phyloP scores from a whole-genome alignment of 2,888 invertebrate species.

The Caprella mutica region DNA sequence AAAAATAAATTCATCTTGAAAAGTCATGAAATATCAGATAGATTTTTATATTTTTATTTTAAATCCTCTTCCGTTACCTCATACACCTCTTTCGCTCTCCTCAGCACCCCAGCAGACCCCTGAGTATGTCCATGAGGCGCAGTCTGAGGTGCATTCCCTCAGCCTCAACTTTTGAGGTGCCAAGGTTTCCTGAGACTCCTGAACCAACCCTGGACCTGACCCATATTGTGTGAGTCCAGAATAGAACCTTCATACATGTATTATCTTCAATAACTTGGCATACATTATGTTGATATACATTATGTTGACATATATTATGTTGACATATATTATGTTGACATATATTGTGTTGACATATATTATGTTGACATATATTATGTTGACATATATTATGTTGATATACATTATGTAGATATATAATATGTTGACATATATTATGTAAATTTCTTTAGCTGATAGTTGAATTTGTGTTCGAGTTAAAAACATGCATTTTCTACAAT shows the following conservation, averaged over 20 bases:
- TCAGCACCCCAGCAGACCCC: slow-evolving; percentile 21
- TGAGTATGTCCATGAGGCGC: slow-evolving; percentile 85
- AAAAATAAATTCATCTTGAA: too few relatives aligned
- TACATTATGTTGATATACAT: background rate
- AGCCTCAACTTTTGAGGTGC: slow-evolving; percentile 64
- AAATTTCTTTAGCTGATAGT: background rate
- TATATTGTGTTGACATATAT: background rate
- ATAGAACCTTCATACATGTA: background rate
- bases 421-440: background rate
- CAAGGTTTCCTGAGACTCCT: slow-evolving; percentile 84
- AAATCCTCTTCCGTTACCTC: too few relatives aligned
- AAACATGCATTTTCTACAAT: too few relatives aligned
- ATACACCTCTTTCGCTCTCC: too few relatives aligned
- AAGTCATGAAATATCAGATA: too few relatives aligned
- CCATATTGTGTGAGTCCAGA: slow-evolving; percentile 74
- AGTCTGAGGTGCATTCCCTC: slow-evolving; percentile 95
- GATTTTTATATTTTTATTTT: too few relatives aligned
- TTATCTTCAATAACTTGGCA: background rate
- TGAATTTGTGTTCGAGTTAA: background rate
- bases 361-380: background rate
- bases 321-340: background rate
- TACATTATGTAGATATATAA: background rate
- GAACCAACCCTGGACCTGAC: slow-evolving; percentile 89
- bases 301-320: background rate
- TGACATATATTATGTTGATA: background rate